Conservation (phyloP, 2,888 invertebrate species). For the Diaperis boleti region DNA sequence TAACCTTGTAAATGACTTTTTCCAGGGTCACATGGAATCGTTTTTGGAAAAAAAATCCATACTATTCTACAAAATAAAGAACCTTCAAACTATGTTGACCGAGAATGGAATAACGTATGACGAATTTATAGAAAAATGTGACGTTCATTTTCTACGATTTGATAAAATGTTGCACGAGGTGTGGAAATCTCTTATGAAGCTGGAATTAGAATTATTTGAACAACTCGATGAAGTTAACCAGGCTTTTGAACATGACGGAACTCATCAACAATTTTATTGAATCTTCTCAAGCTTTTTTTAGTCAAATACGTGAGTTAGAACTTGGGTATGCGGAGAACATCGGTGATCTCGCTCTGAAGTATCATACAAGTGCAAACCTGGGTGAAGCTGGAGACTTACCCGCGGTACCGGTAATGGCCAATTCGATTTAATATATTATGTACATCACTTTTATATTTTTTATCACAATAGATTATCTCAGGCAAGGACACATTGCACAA, state of each 20-base stretch:
- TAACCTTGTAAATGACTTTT: no score
- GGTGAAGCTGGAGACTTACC: constrained; percentile 48
- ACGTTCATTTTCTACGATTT: constrained; percentile 53
- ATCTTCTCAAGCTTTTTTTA: constrained; percentile 68
- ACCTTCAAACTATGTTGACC: constrained; percentile 53
- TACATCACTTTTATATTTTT: no score
- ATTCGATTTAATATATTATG: no score
- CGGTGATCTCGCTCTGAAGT: constrained; percentile 61
- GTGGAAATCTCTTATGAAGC: constrained; percentile 75
- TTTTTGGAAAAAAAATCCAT: constrained; percentile 65
- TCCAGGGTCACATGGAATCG: constrained; percentile 64
- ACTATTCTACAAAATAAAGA: constrained; percentile 62
- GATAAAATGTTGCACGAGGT: constrained; percentile 64
- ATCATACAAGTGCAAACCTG: constrained; percentile 55
- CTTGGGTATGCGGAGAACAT: constrained; percentile 60
- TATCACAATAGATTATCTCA: constrained; percentile 65
- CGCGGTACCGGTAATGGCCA: constrained; percentile 18
- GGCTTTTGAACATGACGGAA: constrained; percentile 82
- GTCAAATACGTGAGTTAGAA: constrained; percentile 70
- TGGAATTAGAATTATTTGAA: constrained; percentile 77
- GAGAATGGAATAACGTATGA: constrained; percentile 53
- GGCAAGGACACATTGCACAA: constrained; percentile 76
- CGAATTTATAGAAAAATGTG: constrained; percentile 55
- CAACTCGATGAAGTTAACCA: constrained; percentile 72
- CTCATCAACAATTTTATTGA: constrained; percentile 77